A percentile compares a stretch with the other conserved stretches of the same genome.
phyloP scores from a whole-genome alignment of 2,888 invertebrate genomes.

The Allophyes oxyacanthae region DNA sequence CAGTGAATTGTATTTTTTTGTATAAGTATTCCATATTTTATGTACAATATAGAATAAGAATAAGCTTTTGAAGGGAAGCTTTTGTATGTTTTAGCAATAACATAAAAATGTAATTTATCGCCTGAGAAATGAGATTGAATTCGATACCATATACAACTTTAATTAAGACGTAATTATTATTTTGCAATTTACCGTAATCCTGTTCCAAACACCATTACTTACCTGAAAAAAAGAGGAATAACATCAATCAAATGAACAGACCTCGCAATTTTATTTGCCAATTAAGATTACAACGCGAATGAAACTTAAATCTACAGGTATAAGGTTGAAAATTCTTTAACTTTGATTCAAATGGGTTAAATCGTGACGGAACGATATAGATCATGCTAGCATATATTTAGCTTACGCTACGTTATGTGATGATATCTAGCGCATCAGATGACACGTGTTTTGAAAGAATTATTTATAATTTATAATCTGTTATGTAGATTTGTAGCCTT shows the following conservation, averaged over 20 bases:
- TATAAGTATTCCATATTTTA: too few relatives aligned
- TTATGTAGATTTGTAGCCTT: conserved; percentile 1
- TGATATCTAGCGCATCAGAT: conserved; percentile 11
- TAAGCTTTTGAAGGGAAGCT: too few relatives aligned
- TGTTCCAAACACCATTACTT: conserved; percentile 42
- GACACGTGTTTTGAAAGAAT: conserved; percentile 14
- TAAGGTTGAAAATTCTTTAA: conserved; percentile 27
- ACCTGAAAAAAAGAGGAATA: conserved; percentile 50
- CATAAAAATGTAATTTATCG: too few relatives aligned
- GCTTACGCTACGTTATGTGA: conserved; percentile 36
- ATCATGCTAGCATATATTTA: conserved; percentile 37
- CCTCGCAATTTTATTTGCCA: conserved; percentile 38
- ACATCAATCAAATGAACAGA: conserved; percentile 49
- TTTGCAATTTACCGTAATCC: conserved; percentile 41
- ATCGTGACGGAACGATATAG: conserved; percentile 48
- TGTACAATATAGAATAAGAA: too few relatives aligned
- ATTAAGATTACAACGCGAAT: conserved; percentile 25
- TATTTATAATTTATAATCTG: not conserved
- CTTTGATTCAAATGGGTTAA: conserved; percentile 22
- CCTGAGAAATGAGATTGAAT: not conserved
- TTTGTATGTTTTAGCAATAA: too few relatives aligned
- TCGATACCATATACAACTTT: conserved; percentile 4
- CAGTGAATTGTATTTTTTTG: too few relatives aligned
- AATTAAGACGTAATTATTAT: not conserved
- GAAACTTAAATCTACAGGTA: not conserved